Conservation (phyloP, 2,113 vertebrate genomes). For the Dicaeum eximium region DNA sequence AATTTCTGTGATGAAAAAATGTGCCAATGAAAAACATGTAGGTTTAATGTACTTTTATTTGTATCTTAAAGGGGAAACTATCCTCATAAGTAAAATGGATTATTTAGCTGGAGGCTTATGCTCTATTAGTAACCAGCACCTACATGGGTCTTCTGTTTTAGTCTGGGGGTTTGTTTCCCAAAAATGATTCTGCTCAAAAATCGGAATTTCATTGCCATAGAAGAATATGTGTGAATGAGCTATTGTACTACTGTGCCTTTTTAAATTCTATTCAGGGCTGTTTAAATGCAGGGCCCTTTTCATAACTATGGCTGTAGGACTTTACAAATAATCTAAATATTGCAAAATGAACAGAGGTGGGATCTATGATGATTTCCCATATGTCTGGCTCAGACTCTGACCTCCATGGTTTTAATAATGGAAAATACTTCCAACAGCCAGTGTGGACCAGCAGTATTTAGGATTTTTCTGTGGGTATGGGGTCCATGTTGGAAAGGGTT, state of each 20-base stretch:
- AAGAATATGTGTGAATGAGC: not conserved
- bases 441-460: not conserved
- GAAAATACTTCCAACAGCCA: not conserved
- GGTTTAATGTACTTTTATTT: not conserved
- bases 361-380: not conserved
- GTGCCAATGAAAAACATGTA: not conserved
- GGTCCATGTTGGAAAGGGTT: not conserved
- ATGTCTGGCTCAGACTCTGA: not conserved
- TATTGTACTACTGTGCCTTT: not conserved
- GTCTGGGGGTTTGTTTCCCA: not conserved
- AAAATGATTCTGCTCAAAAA: not conserved
- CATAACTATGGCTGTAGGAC: not conserved
- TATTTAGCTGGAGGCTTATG: not conserved
- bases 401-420: not conserved
- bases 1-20: not conserved
- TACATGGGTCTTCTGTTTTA: not conserved
- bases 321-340: not conserved
- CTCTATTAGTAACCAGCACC: not conserved
- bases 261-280: not conserved
- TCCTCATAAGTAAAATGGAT: not conserved
- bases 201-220: not conserved
- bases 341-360: not conserved
- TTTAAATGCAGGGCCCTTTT: not conserved
- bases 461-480: not conserved
- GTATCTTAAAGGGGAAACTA: not conserved